A percentile compares a stretch with the other conserved stretches of the same genome.
These are phyloP conservation scores for Loriculus beryllinus DNA, from an alignment of 2,797 vertebrate genomes.

Conservation along the genomic window DNA sequence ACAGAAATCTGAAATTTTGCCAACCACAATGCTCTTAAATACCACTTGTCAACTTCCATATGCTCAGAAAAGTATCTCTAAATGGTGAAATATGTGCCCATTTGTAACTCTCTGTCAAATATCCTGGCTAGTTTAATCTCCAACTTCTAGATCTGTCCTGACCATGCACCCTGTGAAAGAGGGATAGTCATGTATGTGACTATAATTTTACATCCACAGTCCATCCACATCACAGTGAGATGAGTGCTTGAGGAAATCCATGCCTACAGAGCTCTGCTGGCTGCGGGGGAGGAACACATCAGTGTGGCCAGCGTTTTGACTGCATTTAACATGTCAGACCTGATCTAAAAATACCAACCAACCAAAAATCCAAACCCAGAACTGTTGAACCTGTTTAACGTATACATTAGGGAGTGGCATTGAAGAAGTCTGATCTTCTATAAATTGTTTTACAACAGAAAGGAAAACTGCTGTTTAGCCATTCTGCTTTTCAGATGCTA, in stretches of 20 bases:
- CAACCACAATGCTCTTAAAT: not conserved
- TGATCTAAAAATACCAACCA: not conserved
- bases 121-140: not conserved
- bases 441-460: not conserved
- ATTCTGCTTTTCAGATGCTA: not conserved
- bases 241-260: not conserved
- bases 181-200: not conserved
- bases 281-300: not conserved
- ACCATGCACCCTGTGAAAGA: not conserved
- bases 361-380: too few relatives aligned
- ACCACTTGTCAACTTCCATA: not conserved
- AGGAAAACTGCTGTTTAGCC: not conserved
- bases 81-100: not conserved
- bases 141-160: not conserved
- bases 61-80: not conserved
- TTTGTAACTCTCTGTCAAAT: not conserved
- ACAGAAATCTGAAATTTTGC: not conserved
- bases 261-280: not conserved
- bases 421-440: not conserved
- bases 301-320: not conserved
- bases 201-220: not conserved
- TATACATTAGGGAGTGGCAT: not conserved
- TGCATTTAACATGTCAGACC: not conserved
- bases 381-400: not conserved
- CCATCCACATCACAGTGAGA: not conserved